Conservation (phyloP, 1,140 invertebrate species). For the Philopotamus ludificatus region DNA sequence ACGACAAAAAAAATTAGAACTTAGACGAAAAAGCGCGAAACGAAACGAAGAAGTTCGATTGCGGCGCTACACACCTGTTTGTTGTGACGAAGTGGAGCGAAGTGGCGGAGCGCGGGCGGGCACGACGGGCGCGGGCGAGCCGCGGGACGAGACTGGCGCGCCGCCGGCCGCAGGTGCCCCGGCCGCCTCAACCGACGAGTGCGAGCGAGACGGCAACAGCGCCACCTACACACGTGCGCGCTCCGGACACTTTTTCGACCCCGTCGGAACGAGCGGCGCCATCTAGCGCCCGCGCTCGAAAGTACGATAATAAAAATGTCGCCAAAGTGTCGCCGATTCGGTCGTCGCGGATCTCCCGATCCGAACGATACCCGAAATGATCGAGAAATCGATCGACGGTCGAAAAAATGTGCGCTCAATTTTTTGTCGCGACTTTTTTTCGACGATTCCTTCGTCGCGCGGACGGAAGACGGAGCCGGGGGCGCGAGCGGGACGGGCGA, state of each 20-base stretch:
- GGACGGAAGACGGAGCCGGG: background rate
- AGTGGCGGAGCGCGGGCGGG: background rate
- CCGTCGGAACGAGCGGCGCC: too few relatives aligned
- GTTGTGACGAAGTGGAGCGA: background rate
- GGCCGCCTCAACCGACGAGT: background rate
- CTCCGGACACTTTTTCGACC: too few relatives aligned
- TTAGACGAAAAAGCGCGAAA: background rate
- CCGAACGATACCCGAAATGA: too few relatives aligned
- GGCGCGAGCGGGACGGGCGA: constrained; percentile 6
- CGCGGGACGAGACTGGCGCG: background rate
- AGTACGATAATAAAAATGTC: too few relatives aligned
- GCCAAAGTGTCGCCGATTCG: background rate
- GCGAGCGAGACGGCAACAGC: background rate
- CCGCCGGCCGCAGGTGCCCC: background rate
- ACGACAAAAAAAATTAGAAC: constrained; percentile 23
- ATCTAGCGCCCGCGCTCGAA: too few relatives aligned
- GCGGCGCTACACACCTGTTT: background rate
- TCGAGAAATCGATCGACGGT: too few relatives aligned
- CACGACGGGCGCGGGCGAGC: background rate
- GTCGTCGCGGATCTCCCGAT: background rate
- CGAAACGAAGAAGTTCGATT: background rate
- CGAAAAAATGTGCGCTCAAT: too few relatives aligned
- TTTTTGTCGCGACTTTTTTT: background rate
- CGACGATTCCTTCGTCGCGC: background rate
- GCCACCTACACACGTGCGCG: too few relatives aligned